Percentiles rank a stretch among this genome's conserved stretches.
phyloP scores from a whole-genome alignment of 2,113 vertebrate species.

The Ciconia boyciana region DNA sequence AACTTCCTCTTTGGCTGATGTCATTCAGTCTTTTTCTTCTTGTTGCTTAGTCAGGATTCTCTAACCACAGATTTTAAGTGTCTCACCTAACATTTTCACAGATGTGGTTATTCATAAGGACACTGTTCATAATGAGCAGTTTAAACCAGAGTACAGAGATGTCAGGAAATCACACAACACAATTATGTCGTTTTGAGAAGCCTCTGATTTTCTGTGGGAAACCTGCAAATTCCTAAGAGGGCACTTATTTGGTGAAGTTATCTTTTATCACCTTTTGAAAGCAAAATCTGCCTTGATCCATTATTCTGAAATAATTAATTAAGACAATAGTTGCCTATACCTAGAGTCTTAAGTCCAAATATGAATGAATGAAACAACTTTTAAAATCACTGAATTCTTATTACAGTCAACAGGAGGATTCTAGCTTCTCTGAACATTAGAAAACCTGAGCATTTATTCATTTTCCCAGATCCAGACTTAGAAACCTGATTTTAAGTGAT shows the following conservation, averaged over 20 bases:
- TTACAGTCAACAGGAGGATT: background rate
- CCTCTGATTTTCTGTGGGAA: background rate
- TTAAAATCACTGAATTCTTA: background rate
- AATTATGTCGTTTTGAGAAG: background rate
- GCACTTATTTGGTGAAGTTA: background rate
- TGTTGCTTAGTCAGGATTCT: background rate
- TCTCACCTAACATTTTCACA: background rate
- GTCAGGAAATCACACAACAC: background rate
- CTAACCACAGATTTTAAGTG: background rate
- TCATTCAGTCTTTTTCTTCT: background rate
- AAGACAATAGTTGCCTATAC: background rate
- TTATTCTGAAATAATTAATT: background rate
- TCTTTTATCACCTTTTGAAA: background rate
- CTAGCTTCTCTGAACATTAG: background rate
- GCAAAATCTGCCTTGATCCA: background rate
- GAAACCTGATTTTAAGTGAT: background rate
- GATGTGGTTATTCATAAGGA: background rate
- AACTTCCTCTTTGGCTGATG: background rate
- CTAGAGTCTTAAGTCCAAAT: background rate
- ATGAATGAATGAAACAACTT: background rate
- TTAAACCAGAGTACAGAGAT: background rate
- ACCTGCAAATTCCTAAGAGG: background rate
- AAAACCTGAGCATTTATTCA: background rate
- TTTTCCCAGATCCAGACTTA: background rate
- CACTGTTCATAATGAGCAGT: background rate